Evolutionary conservation across 2,113 vertebrate species (phyloP).

Genomic region (Sinocyclocheilus anophthalmus): DNA sequence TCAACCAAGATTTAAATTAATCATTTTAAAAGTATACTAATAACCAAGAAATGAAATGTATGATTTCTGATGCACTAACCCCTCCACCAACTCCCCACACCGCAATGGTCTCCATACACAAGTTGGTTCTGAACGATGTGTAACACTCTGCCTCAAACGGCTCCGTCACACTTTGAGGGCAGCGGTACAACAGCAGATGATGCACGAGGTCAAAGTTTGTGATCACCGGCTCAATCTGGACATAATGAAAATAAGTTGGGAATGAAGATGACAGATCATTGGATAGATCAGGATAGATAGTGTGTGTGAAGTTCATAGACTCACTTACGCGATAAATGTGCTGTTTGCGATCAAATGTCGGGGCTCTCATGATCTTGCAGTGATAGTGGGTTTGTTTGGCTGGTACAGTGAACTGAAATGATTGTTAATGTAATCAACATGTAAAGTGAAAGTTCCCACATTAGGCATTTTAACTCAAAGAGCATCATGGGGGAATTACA

Average conservation of each 20-base stretch:
- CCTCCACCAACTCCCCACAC: no score
- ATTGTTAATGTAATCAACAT: no score
- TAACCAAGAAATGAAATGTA: no score
- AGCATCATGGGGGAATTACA: no score
- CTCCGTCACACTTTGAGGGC: conserved; percentile 68
- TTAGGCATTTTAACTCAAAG: no score
- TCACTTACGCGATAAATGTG: conserved; percentile 64
- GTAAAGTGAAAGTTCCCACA: no score
- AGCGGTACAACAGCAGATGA: conserved; percentile 80
- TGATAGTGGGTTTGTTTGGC: conserved; percentile 76
- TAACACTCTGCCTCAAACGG: no score
- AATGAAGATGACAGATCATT: background rate
- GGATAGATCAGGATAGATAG: background rate
- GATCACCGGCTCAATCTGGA: conserved; percentile 76
- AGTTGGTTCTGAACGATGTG: no score
- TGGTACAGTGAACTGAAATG: conserved; percentile 67
- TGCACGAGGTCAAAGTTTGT: conserved; percentile 73
- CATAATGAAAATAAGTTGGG: background rate
- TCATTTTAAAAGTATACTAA: no score
- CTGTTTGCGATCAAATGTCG: conserved; percentile 55
- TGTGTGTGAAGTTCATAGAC: background rate
- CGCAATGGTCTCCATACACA: no score
- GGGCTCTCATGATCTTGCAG: conserved; percentile 76
- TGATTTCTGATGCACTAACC: no score
- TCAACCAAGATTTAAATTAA: no score